Evolutionary conservation across 2,113 vertebrate genomes (phyloP).

Genomic region (Cynocephalus volans): DNA sequence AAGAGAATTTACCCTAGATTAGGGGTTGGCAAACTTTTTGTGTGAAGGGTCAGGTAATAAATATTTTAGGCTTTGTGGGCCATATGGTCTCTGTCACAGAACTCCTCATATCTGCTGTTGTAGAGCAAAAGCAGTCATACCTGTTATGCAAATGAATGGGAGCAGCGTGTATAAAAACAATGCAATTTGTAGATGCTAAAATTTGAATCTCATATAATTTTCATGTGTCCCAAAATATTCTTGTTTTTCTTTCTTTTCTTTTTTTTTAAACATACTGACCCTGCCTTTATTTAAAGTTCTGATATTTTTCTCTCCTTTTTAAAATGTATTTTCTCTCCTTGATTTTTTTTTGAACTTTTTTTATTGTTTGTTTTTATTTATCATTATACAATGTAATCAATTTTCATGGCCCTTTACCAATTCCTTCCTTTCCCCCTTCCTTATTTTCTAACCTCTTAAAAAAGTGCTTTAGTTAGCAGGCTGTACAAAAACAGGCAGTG

Average conservation of each 20-base stretch:
- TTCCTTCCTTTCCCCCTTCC: no score
- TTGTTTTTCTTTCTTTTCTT: background rate
- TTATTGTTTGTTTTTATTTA: no score
- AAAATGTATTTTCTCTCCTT: no score
- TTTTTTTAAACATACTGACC: no score
- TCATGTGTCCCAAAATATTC: constrained; percentile 21
- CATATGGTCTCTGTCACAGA: background rate
- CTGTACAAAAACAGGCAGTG: constrained; percentile 15
- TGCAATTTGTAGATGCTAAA: background rate
- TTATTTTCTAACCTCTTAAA: background rate
- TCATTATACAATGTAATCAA: no score
- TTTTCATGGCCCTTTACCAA: no score
- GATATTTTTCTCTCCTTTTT: no score
- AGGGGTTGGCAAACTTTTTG: background rate
- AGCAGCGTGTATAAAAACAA: background rate
- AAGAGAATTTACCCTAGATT: background rate
- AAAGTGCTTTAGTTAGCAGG: constrained; percentile 38
- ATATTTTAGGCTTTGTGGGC: background rate
- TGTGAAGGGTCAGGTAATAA: background rate
- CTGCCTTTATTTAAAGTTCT: no score
- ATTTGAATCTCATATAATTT: constrained; percentile 53
- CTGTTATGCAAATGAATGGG: background rate
- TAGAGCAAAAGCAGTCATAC: background rate
- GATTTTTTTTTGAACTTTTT: no score
- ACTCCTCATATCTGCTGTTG: background rate